A percentile compares a stretch with the other conserved stretches of the same genome.
Conservation (phyloP, 2,113 vertebrate species). For the Callorhinus ursinus region DNA sequence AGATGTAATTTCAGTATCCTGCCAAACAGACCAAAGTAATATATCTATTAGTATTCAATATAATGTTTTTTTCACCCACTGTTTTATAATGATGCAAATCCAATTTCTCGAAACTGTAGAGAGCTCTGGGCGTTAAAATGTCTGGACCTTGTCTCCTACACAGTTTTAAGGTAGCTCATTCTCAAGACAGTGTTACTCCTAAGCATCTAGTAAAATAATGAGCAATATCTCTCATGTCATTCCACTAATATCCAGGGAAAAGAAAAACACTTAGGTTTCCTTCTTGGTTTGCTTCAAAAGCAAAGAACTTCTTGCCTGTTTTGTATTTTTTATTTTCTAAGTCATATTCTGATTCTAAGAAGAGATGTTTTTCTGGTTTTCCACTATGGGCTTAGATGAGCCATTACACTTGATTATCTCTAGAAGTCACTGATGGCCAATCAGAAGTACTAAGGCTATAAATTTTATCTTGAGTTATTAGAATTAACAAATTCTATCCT, state of each 20-base stretch:
- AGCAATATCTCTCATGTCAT: background rate
- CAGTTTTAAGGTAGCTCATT: background rate
- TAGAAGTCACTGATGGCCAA: background rate
- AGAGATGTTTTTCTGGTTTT: background rate
- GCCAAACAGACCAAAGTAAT: background rate
- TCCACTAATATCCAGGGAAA: background rate
- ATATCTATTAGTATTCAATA: background rate
- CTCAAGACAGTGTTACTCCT: background rate
- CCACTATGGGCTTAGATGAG: background rate
- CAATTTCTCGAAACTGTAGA: background rate
- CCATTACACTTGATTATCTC: background rate
- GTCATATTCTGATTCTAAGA: background rate
- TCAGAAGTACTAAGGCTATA: background rate
- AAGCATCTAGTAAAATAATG: constrained; percentile 27
- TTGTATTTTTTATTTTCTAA: background rate
- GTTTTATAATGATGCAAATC: background rate
- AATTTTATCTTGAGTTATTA: background rate
- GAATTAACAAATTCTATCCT: constrained; percentile 16
- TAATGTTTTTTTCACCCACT: background rate
- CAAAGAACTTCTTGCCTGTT: background rate
- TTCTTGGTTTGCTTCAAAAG: background rate
- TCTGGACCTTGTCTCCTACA: background rate
- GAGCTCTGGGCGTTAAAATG: background rate
- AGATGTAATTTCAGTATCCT: background rate
- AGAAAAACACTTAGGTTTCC: background rate